These are phyloP conservation scores for Percopsis transmontana DNA, from an alignment of 2,113 vertebrate species.

Conservation along the genomic window DNA sequence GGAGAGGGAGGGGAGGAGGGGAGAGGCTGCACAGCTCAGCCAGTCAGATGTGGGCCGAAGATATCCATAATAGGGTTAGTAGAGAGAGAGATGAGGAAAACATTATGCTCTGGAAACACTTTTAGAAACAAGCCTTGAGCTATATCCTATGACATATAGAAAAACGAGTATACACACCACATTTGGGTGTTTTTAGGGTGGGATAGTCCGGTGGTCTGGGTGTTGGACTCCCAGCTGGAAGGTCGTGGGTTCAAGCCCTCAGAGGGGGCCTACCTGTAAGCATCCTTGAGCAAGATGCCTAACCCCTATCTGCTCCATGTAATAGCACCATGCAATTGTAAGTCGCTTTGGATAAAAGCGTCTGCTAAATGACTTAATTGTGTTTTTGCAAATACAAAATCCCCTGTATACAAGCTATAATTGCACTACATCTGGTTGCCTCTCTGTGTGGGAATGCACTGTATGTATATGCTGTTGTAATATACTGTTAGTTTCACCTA, in stretches of 20 bases:
- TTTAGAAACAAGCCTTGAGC: constrained; percentile 36
- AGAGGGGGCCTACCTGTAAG: no score
- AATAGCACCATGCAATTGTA: no score
- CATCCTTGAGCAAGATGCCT: no score
- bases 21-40: no score
- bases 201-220: no score
- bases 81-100: constrained; percentile 27
- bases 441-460: background rate
- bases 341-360: no score
- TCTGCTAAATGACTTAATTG: no score
- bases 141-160: background rate
- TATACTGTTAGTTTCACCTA: no score
- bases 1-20: constrained; percentile 37
- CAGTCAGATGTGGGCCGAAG: constrained; percentile 50
- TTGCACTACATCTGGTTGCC: background rate
- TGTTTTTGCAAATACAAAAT: background rate
- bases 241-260: no score
- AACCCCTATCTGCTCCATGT: no score
- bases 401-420: background rate
- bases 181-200: constrained; percentile 1
- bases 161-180: constrained; percentile 5
- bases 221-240: no score
- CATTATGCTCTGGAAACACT: constrained; percentile 33
- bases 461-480: no score
- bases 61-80: constrained; percentile 57